These are phyloP conservation scores for Priapulus caudatus DNA, from an alignment of 2,888 invertebrate species.

Conservation along the genomic window DNA sequence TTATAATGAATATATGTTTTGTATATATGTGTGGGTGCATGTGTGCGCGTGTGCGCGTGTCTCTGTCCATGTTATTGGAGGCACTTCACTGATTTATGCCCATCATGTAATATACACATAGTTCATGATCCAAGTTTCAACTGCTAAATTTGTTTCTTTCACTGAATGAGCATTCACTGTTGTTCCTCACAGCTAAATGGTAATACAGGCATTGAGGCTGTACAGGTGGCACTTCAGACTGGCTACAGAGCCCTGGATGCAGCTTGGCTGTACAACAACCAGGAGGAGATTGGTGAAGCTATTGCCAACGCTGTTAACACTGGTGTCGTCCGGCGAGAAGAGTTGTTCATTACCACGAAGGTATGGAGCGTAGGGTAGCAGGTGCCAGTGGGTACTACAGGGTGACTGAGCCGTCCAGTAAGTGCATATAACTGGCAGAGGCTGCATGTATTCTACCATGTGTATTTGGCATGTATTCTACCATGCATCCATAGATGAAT, in stretches of 20 bases:
- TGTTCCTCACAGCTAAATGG: too few relatives aligned
- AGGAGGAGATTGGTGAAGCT: conserved; percentile 58
- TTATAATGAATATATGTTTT: too few relatives aligned
- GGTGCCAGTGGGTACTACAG: conserved; percentile 18
- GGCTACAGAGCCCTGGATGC: conserved; percentile 75
- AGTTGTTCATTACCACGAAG: conserved; percentile 73
- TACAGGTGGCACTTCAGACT: conserved; percentile 55
- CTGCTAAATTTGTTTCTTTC: background rate
- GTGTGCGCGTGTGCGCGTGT: too few relatives aligned
- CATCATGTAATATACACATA: too few relatives aligned
- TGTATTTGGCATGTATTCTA: too few relatives aligned
- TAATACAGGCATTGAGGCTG: too few relatives aligned
- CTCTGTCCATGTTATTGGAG: too few relatives aligned
- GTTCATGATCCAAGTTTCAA: too few relatives aligned
- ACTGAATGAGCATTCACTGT: too few relatives aligned
- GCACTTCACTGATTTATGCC: too few relatives aligned
- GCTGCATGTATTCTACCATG: background rate
- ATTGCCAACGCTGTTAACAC: conserved; percentile 56
- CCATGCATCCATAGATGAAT: too few relatives aligned
- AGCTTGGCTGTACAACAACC: conserved; percentile 64
- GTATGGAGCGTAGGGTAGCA: conserved; percentile 35
- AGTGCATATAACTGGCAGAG: conserved; percentile 42
- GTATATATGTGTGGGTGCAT: too few relatives aligned
- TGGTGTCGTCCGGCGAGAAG: conserved; percentile 56
- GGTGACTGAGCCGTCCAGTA: conserved; percentile 22